phyloP scores from a whole-genome alignment of 2,888 invertebrate genomes.

The Micoletzkya japonica region DNA sequence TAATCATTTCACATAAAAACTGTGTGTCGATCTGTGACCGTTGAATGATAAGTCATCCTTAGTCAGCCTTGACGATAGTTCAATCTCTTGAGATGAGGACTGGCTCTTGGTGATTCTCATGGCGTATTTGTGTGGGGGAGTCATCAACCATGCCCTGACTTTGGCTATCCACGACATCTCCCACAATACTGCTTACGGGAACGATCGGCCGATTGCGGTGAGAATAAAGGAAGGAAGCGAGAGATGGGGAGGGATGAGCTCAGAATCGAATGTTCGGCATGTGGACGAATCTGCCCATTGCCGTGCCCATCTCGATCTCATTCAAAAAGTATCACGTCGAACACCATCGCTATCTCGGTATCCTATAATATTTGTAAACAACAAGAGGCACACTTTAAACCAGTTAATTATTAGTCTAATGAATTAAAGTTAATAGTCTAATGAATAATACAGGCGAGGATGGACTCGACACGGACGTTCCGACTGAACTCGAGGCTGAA shows the following conservation, averaged over 20 bases:
- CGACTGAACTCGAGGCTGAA: slow-evolving; percentile 86
- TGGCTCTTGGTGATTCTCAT: slow-evolving; percentile 80
- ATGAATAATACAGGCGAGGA: slow-evolving; percentile 77
- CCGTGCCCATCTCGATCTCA: slow-evolving; percentile 89
- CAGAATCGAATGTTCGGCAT: slow-evolving; percentile 84
- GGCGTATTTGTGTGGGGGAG: slow-evolving; percentile 92
- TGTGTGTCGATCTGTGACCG: no score
- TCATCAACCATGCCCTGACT: slow-evolving; percentile 90
- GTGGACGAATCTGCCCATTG: slow-evolving; percentile 92
- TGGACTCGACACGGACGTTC: slow-evolving; percentile 89
- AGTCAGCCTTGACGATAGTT: neutral
- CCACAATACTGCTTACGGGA: slow-evolving; percentile 94
- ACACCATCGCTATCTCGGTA: slow-evolving; percentile 76
- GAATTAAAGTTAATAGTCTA: neutral
- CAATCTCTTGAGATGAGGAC: slow-evolving; percentile 68
- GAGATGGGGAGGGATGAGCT: neutral
- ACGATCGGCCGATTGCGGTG: slow-evolving; percentile 65
- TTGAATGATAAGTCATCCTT: neutral
- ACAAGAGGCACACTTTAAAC: neutral
- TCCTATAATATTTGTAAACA: neutral
- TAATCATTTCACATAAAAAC: no score
- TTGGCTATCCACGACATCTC: slow-evolving; percentile 95
- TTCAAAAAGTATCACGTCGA: slow-evolving; percentile 94
- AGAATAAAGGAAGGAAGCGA: neutral
- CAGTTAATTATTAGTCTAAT: neutral